Evolutionary conservation across 2,888 invertebrate genomes (phyloP), one percentile per base, ranked within the genome.

Genomic region (Sinhomidia bicolor): DNA sequence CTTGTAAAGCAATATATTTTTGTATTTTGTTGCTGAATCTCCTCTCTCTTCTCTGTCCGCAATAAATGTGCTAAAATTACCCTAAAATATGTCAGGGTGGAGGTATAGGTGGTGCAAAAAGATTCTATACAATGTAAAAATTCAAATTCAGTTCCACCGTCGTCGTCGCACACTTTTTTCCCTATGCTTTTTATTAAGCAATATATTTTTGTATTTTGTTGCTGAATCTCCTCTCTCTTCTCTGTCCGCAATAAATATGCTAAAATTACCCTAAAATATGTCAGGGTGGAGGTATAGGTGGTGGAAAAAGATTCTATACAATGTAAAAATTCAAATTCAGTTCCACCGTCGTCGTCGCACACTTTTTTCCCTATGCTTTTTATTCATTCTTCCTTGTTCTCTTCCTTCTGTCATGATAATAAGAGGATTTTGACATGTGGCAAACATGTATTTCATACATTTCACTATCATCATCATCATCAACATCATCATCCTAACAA

Each of bases 21-120:
- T n/a, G 80, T 62, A 17, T n/a, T n/a, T 10, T 71, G 68, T 68
- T 68, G 32, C 36, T 32, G 68, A 60, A 60, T 68, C 68, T 36
- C n/a, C 36, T 32, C 12, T n/a, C n/a, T n/a, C n/a, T n/a, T n/a
- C n/a, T 54, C 0, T 74, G 65, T 36, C 17, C 17, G 47, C 68
- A 51, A 82, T 82, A 82, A 82, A 65, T 82, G 68, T 82, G 81
- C 81, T 41, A 57, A 80, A 80, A 80, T 80, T 80, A 80, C 41
- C 36, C 81, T 6, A 32, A 82, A 60, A 81, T 41, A 81, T 65
- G 74, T 12, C 47, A 74, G 12, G 17, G 26, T 47, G 68, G 68
- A 41, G 68, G 81, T 44, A 47, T n/a, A n/a, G n/a, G n/a, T n/a
- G n/a, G n/a, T n/a, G n/a, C n/a, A n/a, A 51, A 65, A 44, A 47